These are phyloP conservation scores for Gavialis gangeticus DNA, from an alignment of 2,113 vertebrate genomes.

Conservation along the genomic window DNA sequence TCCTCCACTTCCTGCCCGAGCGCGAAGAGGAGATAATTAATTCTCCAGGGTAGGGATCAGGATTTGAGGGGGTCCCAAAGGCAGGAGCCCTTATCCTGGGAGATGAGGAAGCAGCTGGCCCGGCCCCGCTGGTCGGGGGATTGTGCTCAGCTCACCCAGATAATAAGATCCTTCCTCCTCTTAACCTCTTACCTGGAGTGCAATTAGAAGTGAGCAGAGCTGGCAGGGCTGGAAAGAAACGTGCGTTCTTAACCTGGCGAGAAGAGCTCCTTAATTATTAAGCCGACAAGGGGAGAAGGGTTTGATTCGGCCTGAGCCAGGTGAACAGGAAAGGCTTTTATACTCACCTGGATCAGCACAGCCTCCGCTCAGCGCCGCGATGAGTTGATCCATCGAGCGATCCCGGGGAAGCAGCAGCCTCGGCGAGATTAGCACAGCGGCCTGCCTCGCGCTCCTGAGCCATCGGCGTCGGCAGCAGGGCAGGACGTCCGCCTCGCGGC, in stretches of 20 bases:
- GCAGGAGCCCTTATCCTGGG: conserved; percentile 42
- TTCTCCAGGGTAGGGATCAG: conserved; percentile 56
- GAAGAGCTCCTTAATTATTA: conserved; percentile 62
- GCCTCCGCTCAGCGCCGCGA: not conserved
- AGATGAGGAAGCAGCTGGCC: conserved; percentile 58
- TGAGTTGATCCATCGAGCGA: conserved; percentile 8
- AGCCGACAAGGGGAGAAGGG: not conserved
- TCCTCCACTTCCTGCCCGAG: conserved; percentile 17
- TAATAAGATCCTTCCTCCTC: conserved; percentile 69
- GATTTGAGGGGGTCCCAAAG: conserved; percentile 54
- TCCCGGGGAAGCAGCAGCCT: not conserved
- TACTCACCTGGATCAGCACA: conserved; percentile 30
- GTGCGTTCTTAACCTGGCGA: conserved; percentile 53
- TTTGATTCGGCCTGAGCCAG: conserved; percentile 53
- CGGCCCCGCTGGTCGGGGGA: conserved; percentile 47
- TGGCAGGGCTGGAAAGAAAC: conserved; percentile 37
- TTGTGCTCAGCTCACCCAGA: conserved; percentile 55
- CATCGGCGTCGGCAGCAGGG: too few relatives aligned
- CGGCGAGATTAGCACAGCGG: not conserved
- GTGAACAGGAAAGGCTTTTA: conserved; percentile 11
- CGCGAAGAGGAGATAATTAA: conserved; percentile 70
- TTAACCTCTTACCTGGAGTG: conserved; percentile 73
- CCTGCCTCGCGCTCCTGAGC: not conserved
- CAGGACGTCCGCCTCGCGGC: not conserved
- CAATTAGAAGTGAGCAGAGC: conserved; percentile 73